A percentile compares a stretch with the other conserved stretches of the same genome.
These are phyloP conservation scores for Tanytarsus gracilentus DNA, from an alignment of 2,888 invertebrate genomes.

Conservation along the genomic window DNA sequence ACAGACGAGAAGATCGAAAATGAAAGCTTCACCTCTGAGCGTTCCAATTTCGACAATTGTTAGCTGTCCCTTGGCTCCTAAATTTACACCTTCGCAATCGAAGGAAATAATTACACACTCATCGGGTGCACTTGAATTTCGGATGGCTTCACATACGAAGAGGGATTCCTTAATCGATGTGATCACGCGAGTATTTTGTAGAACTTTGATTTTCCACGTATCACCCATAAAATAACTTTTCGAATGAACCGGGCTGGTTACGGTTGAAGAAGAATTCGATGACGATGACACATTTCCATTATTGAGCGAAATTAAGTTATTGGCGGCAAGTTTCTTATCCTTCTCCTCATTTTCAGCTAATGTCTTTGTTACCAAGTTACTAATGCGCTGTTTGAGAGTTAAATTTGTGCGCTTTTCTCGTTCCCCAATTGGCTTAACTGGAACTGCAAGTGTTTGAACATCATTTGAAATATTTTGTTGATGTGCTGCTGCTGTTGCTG, in stretches of 20 bases:
- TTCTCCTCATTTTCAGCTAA: slow-evolving; percentile 72
- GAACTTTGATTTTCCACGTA: slow-evolving; percentile 70
- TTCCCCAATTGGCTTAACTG: slow-evolving; percentile 41
- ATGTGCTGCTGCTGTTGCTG: slow-evolving; percentile 36
- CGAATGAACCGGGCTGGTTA: slow-evolving; percentile 41
- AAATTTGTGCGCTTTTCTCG: slow-evolving; percentile 51
- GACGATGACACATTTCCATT: slow-evolving; percentile 44
- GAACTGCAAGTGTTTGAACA: too few species aligned
- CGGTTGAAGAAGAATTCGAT: slow-evolving; percentile 45
- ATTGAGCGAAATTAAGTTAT: slow-evolving; percentile 36
- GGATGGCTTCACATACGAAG: slow-evolving; percentile 64
- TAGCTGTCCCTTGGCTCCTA: slow-evolving; percentile 79
- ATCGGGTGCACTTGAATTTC: slow-evolving; percentile 46
- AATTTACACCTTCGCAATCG: slow-evolving; percentile 88
- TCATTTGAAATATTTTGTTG: too few species aligned
- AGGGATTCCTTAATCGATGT: slow-evolving; percentile 69
- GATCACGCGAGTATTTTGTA: slow-evolving; percentile 74
- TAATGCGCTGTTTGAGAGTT: slow-evolving; percentile 78
- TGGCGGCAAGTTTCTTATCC: slow-evolving; percentile 37
- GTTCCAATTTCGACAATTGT: slow-evolving; percentile 81
- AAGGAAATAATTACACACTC: slow-evolving; percentile 63
- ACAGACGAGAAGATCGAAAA: slow-evolving; percentile 80
- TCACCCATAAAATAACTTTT: slow-evolving; percentile 51
- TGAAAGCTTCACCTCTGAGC: slow-evolving; percentile 69
- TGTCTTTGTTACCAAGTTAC: slow-evolving; percentile 78